These are phyloP conservation scores for Cryptoblepharus egeriae DNA, from an alignment of 2,797 vertebrate species.

Conservation along the genomic window DNA sequence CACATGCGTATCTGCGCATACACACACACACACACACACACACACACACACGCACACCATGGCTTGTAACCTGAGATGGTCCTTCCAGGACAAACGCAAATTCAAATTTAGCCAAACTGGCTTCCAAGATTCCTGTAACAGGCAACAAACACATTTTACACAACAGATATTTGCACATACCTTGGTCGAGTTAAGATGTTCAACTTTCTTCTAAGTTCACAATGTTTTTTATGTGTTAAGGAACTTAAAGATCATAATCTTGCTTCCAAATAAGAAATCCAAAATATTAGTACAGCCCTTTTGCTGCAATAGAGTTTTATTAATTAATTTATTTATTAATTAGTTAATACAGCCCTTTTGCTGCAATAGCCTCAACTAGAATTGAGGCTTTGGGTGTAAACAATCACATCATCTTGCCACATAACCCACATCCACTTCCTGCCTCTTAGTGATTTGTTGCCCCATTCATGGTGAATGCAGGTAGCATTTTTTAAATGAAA, in stretches of 20 bases:
- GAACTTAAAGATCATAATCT: conserved; percentile 40
- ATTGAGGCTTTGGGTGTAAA: neutral
- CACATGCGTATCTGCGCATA: too few relatives aligned
- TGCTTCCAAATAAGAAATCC: neutral
- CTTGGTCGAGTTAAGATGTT: conserved; percentile 88
- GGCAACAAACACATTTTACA: neutral
- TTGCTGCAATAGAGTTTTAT: too few relatives aligned
- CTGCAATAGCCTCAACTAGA: neutral
- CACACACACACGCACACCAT: too few relatives aligned
- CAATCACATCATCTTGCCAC: neutral
- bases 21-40: too few relatives aligned
- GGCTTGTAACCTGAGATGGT: too few relatives aligned
- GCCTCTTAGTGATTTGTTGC: neutral
- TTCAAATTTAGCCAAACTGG: neutral
- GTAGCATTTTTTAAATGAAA: too few relatives aligned
- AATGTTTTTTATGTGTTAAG: conserved; percentile 89
- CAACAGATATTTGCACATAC: conserved; percentile 72
- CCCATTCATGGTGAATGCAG: too few relatives aligned
- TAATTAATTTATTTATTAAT: too few relatives aligned
- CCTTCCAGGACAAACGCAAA: neutral
- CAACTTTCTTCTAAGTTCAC: conserved; percentile 88
- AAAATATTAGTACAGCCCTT: neutral
- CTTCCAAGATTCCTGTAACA: neutral
- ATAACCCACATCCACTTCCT: too few relatives aligned
- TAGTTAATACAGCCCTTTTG: neutral